A percentile compares a stretch with the other conserved stretches of the same genome.
Evolutionary conservation across 2,797 vertebrate genomes (phyloP).

Genomic region (Chanos chanos): DNA sequence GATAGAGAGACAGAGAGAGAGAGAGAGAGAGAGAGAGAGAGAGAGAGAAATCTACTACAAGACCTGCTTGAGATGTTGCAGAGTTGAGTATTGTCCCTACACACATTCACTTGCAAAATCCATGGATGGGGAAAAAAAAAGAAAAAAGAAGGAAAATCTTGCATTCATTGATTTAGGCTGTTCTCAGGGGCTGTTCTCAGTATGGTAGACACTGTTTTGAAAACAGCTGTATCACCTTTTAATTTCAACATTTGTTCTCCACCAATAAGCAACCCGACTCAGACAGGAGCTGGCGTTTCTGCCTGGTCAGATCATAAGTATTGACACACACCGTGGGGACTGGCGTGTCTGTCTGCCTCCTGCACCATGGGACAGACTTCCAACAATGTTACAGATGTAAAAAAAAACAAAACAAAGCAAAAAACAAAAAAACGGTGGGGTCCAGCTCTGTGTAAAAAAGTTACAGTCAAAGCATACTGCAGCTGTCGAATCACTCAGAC

Average conservation of each 20-base stretch:
- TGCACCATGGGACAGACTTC: slow-evolving; percentile 7
- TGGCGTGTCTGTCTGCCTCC: not conserved
- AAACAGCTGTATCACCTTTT: slow-evolving; percentile 15
- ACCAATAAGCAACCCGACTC: not conserved
- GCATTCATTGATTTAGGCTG: not conserved
- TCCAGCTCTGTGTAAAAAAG: not conserved
- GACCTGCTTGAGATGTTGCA: no score
- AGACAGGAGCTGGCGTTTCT: no score
- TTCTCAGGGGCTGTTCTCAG: not conserved
- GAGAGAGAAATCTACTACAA: no score
- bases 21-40: no score
- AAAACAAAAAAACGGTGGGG: not conserved
- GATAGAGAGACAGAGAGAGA: no score
- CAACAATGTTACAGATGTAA: slow-evolving; percentile 20
- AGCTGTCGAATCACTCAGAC: not conserved
- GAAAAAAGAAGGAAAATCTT: not conserved
- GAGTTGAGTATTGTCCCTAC: no score
- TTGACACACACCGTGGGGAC: no score
- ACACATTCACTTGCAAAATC: no score
- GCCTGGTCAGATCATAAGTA: no score
- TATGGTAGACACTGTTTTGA: not conserved
- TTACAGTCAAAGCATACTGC: not conserved
- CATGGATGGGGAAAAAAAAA: no score
- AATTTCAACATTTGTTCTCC: slow-evolving; percentile 19
- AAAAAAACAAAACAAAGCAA: slow-evolving; percentile 7